Evolutionary conservation across 2,797 vertebrate genomes (phyloP).

Genomic region (Carcharodon carcharias): DNA sequence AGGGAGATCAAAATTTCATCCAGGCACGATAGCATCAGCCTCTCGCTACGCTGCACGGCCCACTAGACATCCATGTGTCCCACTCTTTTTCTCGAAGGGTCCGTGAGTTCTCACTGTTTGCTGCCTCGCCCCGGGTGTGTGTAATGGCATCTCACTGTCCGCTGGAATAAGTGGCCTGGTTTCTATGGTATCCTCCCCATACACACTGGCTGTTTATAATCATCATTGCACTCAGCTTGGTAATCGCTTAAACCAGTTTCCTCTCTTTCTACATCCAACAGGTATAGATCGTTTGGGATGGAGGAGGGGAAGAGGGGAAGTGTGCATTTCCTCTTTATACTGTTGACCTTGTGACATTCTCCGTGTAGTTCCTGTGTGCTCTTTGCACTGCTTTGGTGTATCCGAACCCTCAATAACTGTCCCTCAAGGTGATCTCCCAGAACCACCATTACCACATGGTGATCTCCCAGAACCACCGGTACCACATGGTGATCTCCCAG

Average conservation of each 20-base stretch:
- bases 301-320: background rate
- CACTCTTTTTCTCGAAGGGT: background rate
- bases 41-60: background rate
- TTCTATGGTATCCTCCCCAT: background rate
- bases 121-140: background rate
- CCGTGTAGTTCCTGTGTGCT: background rate
- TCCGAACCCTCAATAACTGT: background rate
- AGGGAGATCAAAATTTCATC: background rate
- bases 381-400: background rate
- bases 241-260: background rate
- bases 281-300: background rate
- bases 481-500: no score
- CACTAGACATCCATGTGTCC: no score
- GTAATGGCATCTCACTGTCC: background rate
- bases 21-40: background rate
- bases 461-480: background rate
- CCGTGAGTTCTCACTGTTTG: background rate
- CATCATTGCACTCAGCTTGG: background rate
- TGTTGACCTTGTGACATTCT: background rate
- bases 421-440: background rate
- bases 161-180: background rate
- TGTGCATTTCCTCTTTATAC: no score
- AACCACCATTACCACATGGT: no score
- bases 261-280: background rate
- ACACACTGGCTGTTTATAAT: background rate